Evolutionary conservation across 2,113 vertebrate species (phyloP), one percentile per base, ranked within the genome.

Genomic region (Rhinolophus ferrumequinum): DNA sequence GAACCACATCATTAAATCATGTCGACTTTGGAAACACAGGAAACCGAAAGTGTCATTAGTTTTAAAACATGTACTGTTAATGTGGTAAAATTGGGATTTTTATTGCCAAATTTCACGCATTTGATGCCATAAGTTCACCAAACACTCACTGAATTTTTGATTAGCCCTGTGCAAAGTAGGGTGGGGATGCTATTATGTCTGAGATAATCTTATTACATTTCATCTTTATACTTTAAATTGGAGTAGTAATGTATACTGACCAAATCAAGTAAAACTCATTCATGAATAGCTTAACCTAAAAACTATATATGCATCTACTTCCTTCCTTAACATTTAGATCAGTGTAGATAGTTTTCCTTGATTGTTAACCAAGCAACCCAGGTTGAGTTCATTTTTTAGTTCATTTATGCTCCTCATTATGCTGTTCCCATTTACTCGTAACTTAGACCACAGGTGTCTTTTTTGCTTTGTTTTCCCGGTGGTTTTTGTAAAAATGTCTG

Each of bases 21-120:
- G 18, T 80, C 64, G 44, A 52, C 26, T 88, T 92, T 72, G n/a
- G 82, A 94, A 96, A 90, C 72, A 38, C 0, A 90, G 30, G n/a
- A 93, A 67, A n/a, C 52, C 54, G 86, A 80, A 90, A 90, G 82
- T 90, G 4, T 72, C 33, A n/a, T 38, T 81, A 44, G 47, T 94
- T 96, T 94, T 75, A 92, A 97, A 96, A 64, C 15, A 19, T 56
- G 16, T 66, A 30, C 73, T 85, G 19, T 75, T 97, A 93, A 62
- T 70, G 21, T 95, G 44, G 16, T 67, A 90, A 90, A 93, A 67
- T 70, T 87, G 14, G 16, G 28, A 18, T 22, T 95, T 95, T 88
- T 95, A 62, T 79, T 75, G 54, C 22, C 73, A 92, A 0, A 86
- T 93, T 79, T 79, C 56, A 92, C 67, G 76, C 26, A 64, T 50